Evolutionary conservation across 2,113 vertebrate species (phyloP).

Genomic region (Sebastes fasciatus): DNA sequence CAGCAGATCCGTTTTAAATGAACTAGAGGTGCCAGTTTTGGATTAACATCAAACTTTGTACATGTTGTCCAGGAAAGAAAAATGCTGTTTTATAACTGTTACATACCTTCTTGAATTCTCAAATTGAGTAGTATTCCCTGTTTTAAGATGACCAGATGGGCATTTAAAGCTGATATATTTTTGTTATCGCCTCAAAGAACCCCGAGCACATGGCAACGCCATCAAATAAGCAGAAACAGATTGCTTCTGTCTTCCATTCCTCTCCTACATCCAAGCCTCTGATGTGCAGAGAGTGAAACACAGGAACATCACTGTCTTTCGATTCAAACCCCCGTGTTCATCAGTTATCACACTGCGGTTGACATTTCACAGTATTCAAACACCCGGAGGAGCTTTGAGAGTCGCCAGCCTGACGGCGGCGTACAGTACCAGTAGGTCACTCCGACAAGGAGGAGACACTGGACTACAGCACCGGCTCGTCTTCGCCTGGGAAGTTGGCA

Average conservation of each 20-base stretch:
- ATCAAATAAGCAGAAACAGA: constrained; percentile 64
- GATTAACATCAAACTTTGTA: not conserved
- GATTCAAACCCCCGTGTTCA: constrained; percentile 2
- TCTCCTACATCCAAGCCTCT: constrained; percentile 12
- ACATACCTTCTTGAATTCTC: constrained; percentile 33
- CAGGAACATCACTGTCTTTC: not conserved
- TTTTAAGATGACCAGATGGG: constrained; percentile 62
- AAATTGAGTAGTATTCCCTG: constrained; percentile 37
- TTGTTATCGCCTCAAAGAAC: constrained; percentile 61
- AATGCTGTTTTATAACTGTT: constrained; percentile 12
- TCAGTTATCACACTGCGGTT: not conserved
- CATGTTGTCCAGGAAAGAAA: not conserved
- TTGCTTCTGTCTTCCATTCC: constrained; percentile 29
- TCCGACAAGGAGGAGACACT: constrained; percentile 30
- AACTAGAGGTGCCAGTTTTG: not conserved
- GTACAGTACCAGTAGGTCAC: constrained; percentile 16
- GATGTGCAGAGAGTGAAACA: constrained; percentile 12
- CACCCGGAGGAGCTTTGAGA: constrained; percentile 7
- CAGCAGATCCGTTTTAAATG: constrained; percentile 1
- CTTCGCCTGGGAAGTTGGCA: constrained; percentile 57
- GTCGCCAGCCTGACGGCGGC: not conserved
- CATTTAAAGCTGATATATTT: constrained; percentile 66
- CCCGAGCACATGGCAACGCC: constrained; percentile 50
- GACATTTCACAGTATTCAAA: constrained; percentile 38
- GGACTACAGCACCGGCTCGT: constrained; percentile 10